phyloP scores from a whole-genome alignment of 2,888 invertebrate genomes.

The Cataglyphis albicans region DNA sequence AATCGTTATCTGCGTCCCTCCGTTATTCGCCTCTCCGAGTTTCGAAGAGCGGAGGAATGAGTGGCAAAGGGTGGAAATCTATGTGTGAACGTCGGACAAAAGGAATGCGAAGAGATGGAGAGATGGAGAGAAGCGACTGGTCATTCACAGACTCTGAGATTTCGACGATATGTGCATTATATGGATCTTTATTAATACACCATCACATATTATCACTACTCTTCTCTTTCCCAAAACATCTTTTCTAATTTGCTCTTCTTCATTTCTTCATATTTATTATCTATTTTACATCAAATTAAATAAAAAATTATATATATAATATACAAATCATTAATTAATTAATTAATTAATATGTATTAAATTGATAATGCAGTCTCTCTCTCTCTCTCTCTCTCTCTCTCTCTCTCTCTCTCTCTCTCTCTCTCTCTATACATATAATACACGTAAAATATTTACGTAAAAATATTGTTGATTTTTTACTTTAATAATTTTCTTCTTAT shows the following conservation, averaged over 20 bases:
- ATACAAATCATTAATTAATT: neutral
- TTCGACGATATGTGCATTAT: conserved; percentile 1
- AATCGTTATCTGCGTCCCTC: conserved; percentile 77
- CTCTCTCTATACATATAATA: no score
- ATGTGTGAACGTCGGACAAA: conserved; percentile 36
- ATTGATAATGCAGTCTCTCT: neutral
- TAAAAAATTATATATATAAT: neutral
- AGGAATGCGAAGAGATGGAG: conserved; percentile 21
- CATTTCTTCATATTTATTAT: neutral
- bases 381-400: no score
- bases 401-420: no score
- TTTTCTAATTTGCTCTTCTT: neutral
- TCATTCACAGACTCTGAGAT: neutral
- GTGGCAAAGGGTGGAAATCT: conserved; percentile 28
- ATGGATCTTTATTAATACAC: neutral
- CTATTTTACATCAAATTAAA: neutral
- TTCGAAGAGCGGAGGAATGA: conserved; percentile 26
- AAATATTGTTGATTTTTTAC: neutral
- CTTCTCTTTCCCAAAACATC: neutral
- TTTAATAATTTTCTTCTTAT: neutral
- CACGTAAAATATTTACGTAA: neutral
- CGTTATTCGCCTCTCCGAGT: conserved; percentile 60
- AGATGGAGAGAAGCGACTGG: conserved; percentile 28
- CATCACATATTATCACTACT: neutral
- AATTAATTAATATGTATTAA: neutral